A percentile compares a stretch with the other conserved stretches of the same genome.
These are phyloP conservation scores for Acanthacorydalis orientalis DNA, from an alignment of 2,888 invertebrate genomes.

Conservation along the genomic window DNA sequence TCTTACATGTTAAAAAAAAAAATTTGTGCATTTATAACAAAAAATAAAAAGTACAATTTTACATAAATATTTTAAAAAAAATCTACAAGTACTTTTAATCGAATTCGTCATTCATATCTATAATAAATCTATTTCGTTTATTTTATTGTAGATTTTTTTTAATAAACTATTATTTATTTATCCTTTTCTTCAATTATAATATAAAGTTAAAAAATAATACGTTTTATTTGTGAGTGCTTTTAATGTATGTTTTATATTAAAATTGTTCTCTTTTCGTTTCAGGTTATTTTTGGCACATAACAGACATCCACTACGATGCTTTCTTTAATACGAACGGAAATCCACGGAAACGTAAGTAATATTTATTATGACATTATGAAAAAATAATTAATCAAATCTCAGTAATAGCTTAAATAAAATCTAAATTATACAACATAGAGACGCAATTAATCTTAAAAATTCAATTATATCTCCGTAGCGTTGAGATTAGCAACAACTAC, in stretches of 20 bases:
- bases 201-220: too few species aligned
- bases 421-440: not conserved
- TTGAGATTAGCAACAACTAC: not conserved
- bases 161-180: too few species aligned
- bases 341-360: slow-evolving; percentile 53
- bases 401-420: not conserved
- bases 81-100: too few species aligned
- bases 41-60: too few species aligned
- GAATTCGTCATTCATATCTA: too few species aligned
- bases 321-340: slow-evolving; percentile 64
- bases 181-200: too few species aligned
- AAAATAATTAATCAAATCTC: not conserved
- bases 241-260: not conserved
- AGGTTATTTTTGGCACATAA: slow-evolving; percentile 94
- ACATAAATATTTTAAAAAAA: too few species aligned
- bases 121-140: too few species aligned
- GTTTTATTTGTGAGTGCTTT: too few species aligned
- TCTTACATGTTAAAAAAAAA: too few species aligned
- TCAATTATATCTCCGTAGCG: not conserved
- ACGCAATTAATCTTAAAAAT: not conserved
- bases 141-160: too few species aligned
- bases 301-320: slow-evolving; percentile 81
- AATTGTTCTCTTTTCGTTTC: slow-evolving; percentile 31
- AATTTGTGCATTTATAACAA: too few species aligned
- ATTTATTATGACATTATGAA: slow-evolving; percentile 3